phyloP scores from a whole-genome alignment of 2,797 vertebrate genomes.

The Mormyrops attenuatus region DNA sequence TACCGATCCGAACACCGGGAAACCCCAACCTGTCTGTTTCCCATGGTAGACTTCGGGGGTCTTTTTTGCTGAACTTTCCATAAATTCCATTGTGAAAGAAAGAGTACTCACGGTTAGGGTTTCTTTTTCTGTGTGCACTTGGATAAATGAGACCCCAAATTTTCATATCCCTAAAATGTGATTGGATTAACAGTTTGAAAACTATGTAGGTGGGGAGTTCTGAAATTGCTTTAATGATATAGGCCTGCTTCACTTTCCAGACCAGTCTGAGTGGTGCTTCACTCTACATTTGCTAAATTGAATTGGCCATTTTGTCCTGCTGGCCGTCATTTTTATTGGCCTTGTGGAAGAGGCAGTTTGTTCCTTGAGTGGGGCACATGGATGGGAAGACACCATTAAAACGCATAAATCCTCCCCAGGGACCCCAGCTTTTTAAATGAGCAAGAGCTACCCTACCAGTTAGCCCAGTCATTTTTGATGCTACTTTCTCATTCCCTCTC shows the following conservation, averaged over 20 bases:
- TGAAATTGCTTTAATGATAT: neutral
- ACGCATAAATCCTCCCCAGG: neutral
- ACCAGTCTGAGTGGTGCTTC: neutral
- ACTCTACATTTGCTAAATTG: neutral
- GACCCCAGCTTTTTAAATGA: neutral
- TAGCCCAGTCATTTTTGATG: neutral
- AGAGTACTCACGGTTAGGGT: neutral
- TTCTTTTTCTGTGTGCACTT: neutral
- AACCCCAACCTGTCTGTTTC: neutral
- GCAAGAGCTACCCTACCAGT: neutral
- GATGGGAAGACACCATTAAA: neutral
- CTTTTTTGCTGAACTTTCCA: neutral
- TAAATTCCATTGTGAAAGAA: neutral
- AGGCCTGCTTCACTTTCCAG: neutral
- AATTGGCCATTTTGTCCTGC: neutral
- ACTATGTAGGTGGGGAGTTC: neutral
- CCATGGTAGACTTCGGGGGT: neutral
- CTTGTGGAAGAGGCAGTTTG: neutral
- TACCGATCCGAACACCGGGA: neutral
- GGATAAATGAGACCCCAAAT: neutral
- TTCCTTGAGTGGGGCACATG: neutral
- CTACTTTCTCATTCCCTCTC: neutral
- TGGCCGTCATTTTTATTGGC: constrained; percentile 8
- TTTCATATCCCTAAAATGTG: neutral
- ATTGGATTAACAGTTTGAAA: neutral